phyloP scores from a whole-genome alignment of 2,888 invertebrate genomes.

The Pterostichus madidus region DNA sequence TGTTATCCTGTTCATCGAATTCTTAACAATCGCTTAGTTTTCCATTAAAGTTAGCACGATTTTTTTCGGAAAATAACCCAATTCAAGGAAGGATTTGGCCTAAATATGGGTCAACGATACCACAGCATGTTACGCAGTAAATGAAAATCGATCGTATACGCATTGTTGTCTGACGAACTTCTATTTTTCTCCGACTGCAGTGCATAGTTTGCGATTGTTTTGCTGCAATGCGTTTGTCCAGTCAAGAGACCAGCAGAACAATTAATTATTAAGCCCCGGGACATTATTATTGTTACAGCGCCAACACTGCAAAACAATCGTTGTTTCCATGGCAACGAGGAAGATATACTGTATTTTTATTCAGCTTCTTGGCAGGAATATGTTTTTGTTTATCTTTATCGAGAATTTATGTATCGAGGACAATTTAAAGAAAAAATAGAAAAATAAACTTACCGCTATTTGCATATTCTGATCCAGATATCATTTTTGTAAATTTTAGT shows the following conservation, averaged over 20 bases:
- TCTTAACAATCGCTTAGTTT: constrained; percentile 12
- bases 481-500: constrained; percentile 61
- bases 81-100: constrained; percentile 56
- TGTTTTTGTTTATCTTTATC: constrained; percentile 11
- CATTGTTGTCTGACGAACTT: constrained; percentile 61
- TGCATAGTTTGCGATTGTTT: constrained; percentile 53
- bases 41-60: constrained; percentile 7
- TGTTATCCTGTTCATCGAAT: not conserved
- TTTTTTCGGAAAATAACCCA: constrained; percentile 52
- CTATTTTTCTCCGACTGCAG: constrained; percentile 51
- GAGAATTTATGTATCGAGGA: too few relatives aligned
- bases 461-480: constrained; percentile 64
- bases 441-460: constrained; percentile 47
- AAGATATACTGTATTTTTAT: constrained; percentile 5
- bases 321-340: constrained; percentile 60
- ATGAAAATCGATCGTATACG: constrained; percentile 63
- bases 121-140: constrained; percentile 58
- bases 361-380: not conserved
- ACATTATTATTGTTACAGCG: constrained; percentile 38
- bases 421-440: not conserved
- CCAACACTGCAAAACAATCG: constrained; percentile 60
- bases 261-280: constrained; percentile 38
- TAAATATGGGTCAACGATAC: constrained; percentile 64
- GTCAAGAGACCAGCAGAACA: constrained; percentile 10
- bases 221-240: constrained; percentile 62